Evolutionary conservation across 2,888 invertebrate genomes (phyloP).

Genomic region (Plebejus melissa): DNA sequence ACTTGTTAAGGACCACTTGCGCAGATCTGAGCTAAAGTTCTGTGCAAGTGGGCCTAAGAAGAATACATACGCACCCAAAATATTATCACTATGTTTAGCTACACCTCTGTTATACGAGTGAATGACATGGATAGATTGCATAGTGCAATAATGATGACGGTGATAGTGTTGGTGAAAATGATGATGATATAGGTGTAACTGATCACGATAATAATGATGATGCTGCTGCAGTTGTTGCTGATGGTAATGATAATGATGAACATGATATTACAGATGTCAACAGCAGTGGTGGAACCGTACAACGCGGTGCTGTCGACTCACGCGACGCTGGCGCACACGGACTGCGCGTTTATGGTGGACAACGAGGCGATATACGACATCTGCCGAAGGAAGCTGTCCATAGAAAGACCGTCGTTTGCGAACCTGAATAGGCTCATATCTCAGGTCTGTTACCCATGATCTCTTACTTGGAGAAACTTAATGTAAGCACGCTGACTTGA

Average conservation of each 20-base stretch:
- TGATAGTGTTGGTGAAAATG: too few relatives aligned
- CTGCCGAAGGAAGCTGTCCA: conserved; percentile 89
- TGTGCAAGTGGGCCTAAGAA: too few relatives aligned
- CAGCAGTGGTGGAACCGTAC: conserved; percentile 96
- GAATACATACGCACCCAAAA: too few relatives aligned
- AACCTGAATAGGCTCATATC: conserved; percentile 92
- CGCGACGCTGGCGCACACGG: conserved; percentile 90
- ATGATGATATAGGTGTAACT: neutral
- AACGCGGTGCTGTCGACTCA: conserved; percentile 95
- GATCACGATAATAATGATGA: neutral
- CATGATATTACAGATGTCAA: conserved; percentile 82
- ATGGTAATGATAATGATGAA: neutral
- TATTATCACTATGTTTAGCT: too few relatives aligned
- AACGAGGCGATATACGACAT: conserved; percentile 98
- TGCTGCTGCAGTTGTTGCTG: neutral
- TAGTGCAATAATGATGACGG: too few relatives aligned
- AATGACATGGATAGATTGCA: too few relatives aligned
- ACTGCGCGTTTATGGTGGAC: conserved; percentile 96
- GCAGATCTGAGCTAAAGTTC: too few relatives aligned
- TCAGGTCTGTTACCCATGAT: conserved; percentile 59
- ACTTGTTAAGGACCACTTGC: too few relatives aligned
- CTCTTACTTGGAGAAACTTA: too few relatives aligned
- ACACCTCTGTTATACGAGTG: too few relatives aligned
- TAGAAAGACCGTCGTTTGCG: conserved; percentile 90
- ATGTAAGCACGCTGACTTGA: too few relatives aligned